These are phyloP conservation scores for Sebastes vulpes DNA, from an alignment of 2,797 vertebrate species.

Conservation along the genomic window DNA sequence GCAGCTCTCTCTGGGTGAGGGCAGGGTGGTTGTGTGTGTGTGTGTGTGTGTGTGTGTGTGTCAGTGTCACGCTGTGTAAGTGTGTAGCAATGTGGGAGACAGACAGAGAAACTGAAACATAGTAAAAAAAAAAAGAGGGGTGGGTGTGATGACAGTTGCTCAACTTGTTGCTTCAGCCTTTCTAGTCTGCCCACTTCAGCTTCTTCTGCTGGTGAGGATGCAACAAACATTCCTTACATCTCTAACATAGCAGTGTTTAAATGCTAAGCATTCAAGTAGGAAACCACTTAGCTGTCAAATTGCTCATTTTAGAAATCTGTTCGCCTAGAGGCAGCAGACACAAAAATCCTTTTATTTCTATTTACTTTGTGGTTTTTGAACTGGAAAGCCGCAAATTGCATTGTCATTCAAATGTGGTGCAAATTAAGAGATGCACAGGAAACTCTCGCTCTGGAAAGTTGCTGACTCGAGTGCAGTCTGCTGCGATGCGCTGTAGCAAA, in stretches of 20 bases:
- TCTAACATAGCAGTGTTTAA: conserved; percentile 12
- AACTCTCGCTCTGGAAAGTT: conserved; percentile 25
- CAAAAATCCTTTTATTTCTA: background rate
- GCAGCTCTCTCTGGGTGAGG: conserved; percentile 13
- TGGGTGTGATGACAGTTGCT: conserved; percentile 69
- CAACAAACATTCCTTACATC: conserved; percentile 35
- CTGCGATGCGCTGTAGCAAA: conserved; percentile 22
- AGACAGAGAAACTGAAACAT: conserved; percentile 51
- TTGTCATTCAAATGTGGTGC: conserved; percentile 23
- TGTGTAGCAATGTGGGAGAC: conserved; percentile 61
- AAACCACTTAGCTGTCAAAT: conserved; percentile 45
- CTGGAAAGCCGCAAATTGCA: background rate
- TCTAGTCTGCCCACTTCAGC: conserved; percentile 33
- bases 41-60: background rate
- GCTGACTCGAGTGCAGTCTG: conserved; percentile 41
- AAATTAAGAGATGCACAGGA: conserved; percentile 27
- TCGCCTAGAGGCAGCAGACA: background rate
- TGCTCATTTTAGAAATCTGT: conserved; percentile 22
- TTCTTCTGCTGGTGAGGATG: conserved; percentile 40
- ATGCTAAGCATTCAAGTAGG: background rate
- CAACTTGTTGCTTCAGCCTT: conserved; percentile 71
- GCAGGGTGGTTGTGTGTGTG: conserved; percentile 10
- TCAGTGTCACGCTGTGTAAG: conserved; percentile 45
- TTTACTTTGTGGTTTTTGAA: conserved; percentile 13
- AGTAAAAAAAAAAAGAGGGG: conserved; percentile 50